Evolutionary conservation across 2,113 vertebrate species (phyloP), one percentile per base, ranked within the genome.

Genomic region (Albula goreensis): DNA sequence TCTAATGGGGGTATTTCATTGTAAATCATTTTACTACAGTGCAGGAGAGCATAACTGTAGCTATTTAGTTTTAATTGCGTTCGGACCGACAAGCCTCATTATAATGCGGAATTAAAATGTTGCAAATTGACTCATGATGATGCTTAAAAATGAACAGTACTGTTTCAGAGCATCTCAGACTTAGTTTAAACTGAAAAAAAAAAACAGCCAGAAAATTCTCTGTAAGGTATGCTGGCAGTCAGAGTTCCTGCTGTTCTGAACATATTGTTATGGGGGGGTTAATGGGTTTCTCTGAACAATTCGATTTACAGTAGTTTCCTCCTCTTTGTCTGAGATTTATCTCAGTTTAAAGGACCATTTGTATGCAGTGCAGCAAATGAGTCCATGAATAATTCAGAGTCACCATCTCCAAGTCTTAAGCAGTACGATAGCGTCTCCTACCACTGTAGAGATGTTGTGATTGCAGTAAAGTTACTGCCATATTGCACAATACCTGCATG

Each of bases 381-480:
- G 70, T 74, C 70, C 70, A 74, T 74, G 70, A 74, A 74, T 74
- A 74, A 74, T 74, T 74, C 70, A 74, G 70, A 22, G 70, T 74
- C 70, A 10, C 70, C 9, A 74, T 74, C 10, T 74, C 25, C 12
- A 12, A 25, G 70, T 17, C n/a, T 74, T 74, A 31, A n/a, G n/a
- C 22, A 8, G 22, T 11, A 22, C 8, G 22, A 10, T 74, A n/a
- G 70, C 22, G n/a, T 74, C 70, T 31, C 70, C 31, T 31, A 74
- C n/a, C n/a, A 31, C 31, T 74, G n/a, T n/a, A n/a, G 70, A 74
- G 70, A 74, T n/a, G 31, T 10, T 74, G 70, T 22, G 70, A n/a
- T 31, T 25, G 31, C 70, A 74, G n/a, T 22, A 74, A 31, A 74
- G n/a, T 74, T 31, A 22, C 22, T 9, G 22, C 70, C 70, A 74